These are phyloP conservation scores for Platalea minor DNA, from an alignment of 2,797 vertebrate species.

Conservation along the genomic window DNA sequence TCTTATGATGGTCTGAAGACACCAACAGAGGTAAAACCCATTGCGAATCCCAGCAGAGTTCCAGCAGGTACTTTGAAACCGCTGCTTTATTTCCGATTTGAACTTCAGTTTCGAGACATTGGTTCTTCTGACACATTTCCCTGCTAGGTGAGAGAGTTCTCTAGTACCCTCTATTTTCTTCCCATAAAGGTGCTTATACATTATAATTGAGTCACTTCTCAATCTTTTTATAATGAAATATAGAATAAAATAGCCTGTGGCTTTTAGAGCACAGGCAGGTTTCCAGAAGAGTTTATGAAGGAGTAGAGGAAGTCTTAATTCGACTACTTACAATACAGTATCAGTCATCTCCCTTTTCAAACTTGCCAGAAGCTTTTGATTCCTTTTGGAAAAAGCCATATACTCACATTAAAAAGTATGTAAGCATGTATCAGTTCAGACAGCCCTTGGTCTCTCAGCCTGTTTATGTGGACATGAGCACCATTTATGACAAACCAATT, in stretches of 20 bases:
- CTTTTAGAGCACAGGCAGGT: slow-evolving; percentile 1
- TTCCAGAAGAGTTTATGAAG: slow-evolving; percentile 37
- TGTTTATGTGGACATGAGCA: neutral
- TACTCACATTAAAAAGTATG: neutral
- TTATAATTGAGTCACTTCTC: slow-evolving; percentile 32
- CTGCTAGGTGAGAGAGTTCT: neutral
- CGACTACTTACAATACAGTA: neutral
- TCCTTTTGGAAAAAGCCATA: neutral
- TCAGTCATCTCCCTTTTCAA: neutral
- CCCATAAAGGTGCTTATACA: slow-evolving; percentile 3
- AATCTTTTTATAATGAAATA: slow-evolving; percentile 36
- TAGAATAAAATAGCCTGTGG: slow-evolving; percentile 6
- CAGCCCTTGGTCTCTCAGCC: neutral
- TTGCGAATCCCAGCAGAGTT: neutral
- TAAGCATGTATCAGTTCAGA: neutral
- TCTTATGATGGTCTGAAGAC: neutral
- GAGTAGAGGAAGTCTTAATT: slow-evolving; percentile 21
- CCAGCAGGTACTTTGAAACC: neutral
- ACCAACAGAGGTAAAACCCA: neutral
- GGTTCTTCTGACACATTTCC: neutral
- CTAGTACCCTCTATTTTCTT: slow-evolving; percentile 5
- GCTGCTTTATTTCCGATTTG: neutral
- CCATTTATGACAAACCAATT: neutral
- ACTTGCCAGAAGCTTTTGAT: slow-evolving; percentile 13
- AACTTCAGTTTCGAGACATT: neutral